Evolutionary conservation across 2,888 invertebrate genomes (phyloP).

Genomic region (Watsonalla binaria): DNA sequence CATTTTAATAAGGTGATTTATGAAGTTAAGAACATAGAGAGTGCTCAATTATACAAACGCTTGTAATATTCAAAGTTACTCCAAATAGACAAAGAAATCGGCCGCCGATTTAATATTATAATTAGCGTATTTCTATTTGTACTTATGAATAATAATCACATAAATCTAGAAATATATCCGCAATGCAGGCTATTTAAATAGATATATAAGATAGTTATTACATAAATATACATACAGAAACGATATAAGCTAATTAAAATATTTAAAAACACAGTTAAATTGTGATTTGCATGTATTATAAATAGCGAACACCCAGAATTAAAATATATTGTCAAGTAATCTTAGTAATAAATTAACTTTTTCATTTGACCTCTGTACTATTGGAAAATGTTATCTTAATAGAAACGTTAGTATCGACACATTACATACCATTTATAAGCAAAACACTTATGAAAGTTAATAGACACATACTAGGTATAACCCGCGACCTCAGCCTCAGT

Average conservation of each 20-base stretch:
- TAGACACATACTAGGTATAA: too few species aligned
- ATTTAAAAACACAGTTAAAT: conserved; percentile 23
- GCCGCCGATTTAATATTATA: not conserved
- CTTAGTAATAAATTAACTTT: not conserved
- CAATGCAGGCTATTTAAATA: conserved; percentile 2
- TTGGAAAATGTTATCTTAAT: not conserved
- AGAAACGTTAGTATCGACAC: too few species aligned
- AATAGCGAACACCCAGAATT: conserved; percentile 25
- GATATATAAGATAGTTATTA: conserved; percentile 8
- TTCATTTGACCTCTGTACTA: not conserved
- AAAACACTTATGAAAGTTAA: too few species aligned
- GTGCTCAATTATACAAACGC: too few species aligned
- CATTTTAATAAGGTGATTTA: too few species aligned
- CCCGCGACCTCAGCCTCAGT: too few species aligned
- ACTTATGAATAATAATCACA: not conserved
- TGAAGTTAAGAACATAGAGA: too few species aligned
- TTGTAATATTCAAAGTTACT: not conserved
- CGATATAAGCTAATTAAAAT: conserved; percentile 33
- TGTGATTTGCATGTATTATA: conserved; percentile 30
- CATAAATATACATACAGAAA: conserved; percentile 17
- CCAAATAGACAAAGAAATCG: not conserved
- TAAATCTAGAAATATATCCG: not conserved
- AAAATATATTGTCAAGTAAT: conserved; percentile 6
- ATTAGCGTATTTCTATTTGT: not conserved
- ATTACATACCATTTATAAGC: too few species aligned